Evolutionary conservation across 2,888 invertebrate species (phyloP).

Genomic region (Graphium colonna): DNA sequence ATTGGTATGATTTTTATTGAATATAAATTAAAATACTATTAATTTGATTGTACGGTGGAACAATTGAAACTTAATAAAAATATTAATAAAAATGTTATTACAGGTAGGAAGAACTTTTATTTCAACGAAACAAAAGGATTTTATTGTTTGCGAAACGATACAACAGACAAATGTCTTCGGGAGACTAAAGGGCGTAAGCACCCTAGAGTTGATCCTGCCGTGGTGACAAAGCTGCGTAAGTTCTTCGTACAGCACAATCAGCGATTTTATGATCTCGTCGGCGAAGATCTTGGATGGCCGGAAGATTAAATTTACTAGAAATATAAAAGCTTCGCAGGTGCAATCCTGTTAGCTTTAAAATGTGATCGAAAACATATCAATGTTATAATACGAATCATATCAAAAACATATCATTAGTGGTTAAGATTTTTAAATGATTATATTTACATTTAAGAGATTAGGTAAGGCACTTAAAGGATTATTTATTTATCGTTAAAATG

Average conservation of each 20-base stretch:
- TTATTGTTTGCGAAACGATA: constrained; percentile 93
- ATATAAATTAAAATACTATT: too few relatives aligned
- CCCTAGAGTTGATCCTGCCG: constrained; percentile 89
- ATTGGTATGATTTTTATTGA: constrained; percentile 47
- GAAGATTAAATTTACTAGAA: constrained; percentile 81
- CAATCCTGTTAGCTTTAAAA: constrained; percentile 1
- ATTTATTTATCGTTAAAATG: constrained; percentile 33
- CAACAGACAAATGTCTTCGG: constrained; percentile 90
- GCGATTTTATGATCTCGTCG: constrained; percentile 94
- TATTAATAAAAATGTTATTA: too few relatives aligned
- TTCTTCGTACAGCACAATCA: constrained; percentile 96
- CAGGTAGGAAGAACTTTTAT: constrained; percentile 93
- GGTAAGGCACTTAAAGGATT: constrained; percentile 48
- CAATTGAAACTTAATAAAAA: too few relatives aligned
- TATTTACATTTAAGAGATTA: constrained; percentile 68
- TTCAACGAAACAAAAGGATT: constrained; percentile 98
- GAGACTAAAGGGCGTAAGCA: constrained; percentile 91
- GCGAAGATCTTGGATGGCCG: constrained; percentile 96
- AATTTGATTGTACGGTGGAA: too few relatives aligned
- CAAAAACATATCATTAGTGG: constrained; percentile 66
- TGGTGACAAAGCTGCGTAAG: constrained; percentile 88
- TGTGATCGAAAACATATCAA: constrained; percentile 68
- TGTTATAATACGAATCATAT: constrained; percentile 43
- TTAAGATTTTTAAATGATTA: constrained; percentile 70
- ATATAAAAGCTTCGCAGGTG: constrained; percentile 33